phyloP scores from a whole-genome alignment of 1,140 invertebrate species.

The Drosophila bifasciata region DNA sequence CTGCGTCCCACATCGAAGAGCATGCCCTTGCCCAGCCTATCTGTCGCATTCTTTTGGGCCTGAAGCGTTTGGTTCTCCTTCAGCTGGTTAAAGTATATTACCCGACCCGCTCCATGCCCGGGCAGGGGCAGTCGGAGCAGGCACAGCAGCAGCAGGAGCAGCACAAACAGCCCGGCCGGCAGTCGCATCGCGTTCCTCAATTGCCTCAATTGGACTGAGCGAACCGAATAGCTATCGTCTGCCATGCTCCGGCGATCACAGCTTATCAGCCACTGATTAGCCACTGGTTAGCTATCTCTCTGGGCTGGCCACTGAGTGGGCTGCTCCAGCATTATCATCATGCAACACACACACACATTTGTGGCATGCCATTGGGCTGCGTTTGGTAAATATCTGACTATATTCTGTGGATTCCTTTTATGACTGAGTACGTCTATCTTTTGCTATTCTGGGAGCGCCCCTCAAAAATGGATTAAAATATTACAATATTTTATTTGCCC shows the following conservation, averaged over 20 bases:
- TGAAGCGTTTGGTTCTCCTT: slow-evolving; percentile 16
- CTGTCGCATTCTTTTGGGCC: background rate
- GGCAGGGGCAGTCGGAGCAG: slow-evolving; percentile 10
- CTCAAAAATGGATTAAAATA: background rate
- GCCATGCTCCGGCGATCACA: slow-evolving; percentile 23
- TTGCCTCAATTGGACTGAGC: slow-evolving; percentile 26
- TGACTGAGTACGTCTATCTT: too few relatives aligned
- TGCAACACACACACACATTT: too few relatives aligned
- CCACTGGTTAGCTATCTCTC: slow-evolving; percentile 3
- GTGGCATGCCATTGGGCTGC: too few relatives aligned
- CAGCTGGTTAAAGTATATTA: slow-evolving; percentile 60
- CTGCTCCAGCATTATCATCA: slow-evolving; percentile 3
- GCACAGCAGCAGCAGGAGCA: slow-evolving; percentile 5
- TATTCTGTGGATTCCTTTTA: too few relatives aligned
- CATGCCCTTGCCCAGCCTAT: slow-evolving; percentile 53
- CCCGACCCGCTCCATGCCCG: slow-evolving; percentile 24
- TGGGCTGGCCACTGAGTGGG: too few relatives aligned
- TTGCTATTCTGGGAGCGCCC: too few relatives aligned
- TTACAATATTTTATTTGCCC: background rate
- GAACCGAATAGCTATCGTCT: too few relatives aligned
- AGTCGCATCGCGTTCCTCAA: slow-evolving; percentile 40
- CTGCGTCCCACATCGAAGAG: slow-evolving; percentile 39
- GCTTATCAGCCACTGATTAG: slow-evolving; percentile 42
- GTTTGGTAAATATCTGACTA: too few relatives aligned
- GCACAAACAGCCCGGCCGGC: background rate